Evolutionary conservation across 2,888 invertebrate species (phyloP), one percentile per base, ranked within the genome.

Genomic region (Drosophila tanythrix): DNA sequence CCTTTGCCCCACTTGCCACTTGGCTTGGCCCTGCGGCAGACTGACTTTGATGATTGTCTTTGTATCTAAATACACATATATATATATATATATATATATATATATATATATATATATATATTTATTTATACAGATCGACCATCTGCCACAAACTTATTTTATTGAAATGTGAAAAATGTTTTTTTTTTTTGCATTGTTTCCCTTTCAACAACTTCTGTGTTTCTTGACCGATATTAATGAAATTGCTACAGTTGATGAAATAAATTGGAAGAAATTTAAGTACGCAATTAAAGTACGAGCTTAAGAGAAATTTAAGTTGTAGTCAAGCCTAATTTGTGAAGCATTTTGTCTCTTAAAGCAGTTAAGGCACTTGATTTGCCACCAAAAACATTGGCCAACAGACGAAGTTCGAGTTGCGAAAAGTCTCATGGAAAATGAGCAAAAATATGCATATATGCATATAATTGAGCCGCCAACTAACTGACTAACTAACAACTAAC

Each of bases 401-500:
- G 43, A 21, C 21, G 21, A 21, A 43, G 43, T 43, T 43, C 21
- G 43, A 11, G 43, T 50, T 15, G 21, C 46, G 13, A 21, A 21
- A 46, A 46, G 21, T 21, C 46, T 1, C 7, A 7, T 13, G 21
- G 2, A 25, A 46, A 46, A 25, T 46, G 46, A 8, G 46, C 15
- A 15, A 46, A 46, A 25, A 25, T 46, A 27, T 46, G 46, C 46
- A 46, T 46, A 18, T 18, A 38, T 51, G 58, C 70, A 78, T 46
- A 25, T 46, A 46, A 46, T 25, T 25, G 46, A 46, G 21, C 15
- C 25, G 46, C 21, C 46, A 86, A 70, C 50, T 50, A 50, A 50
- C 50, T 27, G 29, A 61, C 69, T 62, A 76, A 61, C 69, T 58
- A 76, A 75, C 33, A 27, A 48, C 48, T 25, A 50, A 60, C 70